Evolutionary conservation across 2,113 vertebrate species (phyloP), one percentile per base, ranked within the genome.

Genomic region (Cheirogaleus medius): DNA sequence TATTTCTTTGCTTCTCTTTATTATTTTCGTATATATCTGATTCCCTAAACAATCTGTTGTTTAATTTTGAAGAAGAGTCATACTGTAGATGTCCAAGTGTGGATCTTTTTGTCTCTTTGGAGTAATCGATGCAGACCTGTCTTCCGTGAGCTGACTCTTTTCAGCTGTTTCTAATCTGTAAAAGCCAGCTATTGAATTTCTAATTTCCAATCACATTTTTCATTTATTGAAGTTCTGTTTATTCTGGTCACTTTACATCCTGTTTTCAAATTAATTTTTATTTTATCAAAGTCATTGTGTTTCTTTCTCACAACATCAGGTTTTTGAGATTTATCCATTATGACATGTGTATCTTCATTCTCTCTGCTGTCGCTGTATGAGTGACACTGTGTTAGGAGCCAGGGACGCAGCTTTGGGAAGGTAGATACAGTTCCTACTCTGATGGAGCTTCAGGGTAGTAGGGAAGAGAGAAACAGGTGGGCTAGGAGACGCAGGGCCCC

Each of bases 291-390:
- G 18, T 8, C 47, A 0, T n/a, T 18, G 0, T 14, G 44, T 83
- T 54, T 76, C 63, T 58, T 64, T 21, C 78, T 32, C n/a, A 44
- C 2, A 1, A 18, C 7, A 4, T 6, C 1, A 8, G 1, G 2
- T 20, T 18, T 56, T 64, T 20, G 37, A 7, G 14, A 2, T 20
- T 11, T 32, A 1, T 56, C 54, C 37, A 0, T 4, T 63, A 37
- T 5, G 27, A 11, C 5, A 4, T 3, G 17, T 47, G 29, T 27
- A 1, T 10, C 1, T 54, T 2, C 6, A 0, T 21, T 47, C 29
- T 58, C 66, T 47, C n/a, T 12, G 39, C 54, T 0, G 4, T 14
- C 12, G 0, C 0, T 0, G 8, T 11, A 7, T 42, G 39, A 10
- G 6, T 3, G 0, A 39, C 1, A 0, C 15, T 15, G 34, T 1